phyloP scores from a whole-genome alignment of 1,140 invertebrate species.

The Cotesia typhae region DNA sequence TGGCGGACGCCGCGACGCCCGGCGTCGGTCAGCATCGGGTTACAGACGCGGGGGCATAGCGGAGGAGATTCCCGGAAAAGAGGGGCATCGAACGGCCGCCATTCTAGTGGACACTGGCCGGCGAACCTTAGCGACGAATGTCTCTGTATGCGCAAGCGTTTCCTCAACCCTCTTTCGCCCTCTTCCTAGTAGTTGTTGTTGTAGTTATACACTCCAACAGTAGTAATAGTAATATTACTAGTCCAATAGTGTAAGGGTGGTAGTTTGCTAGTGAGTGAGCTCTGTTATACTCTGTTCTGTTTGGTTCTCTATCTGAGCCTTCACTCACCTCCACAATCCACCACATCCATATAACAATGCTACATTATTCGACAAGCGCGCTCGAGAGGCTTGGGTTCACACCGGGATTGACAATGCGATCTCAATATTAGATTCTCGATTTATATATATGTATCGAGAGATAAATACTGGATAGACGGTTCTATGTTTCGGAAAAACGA shows the following conservation, averaged over 20 bases:
- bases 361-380: slow-evolving; percentile 44
- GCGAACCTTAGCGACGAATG: slow-evolving; percentile 58
- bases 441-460: not conserved
- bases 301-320: not conserved
- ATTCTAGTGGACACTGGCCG: slow-evolving; percentile 62
- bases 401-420: slow-evolving; percentile 43
- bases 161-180: slow-evolving; percentile 30
- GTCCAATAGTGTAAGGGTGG: too few species aligned
- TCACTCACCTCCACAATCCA: slow-evolving; percentile 9
- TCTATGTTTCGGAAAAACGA: too few species aligned
- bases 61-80: slow-evolving; percentile 38
- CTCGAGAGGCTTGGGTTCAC: too few species aligned
- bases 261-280: too few species aligned
- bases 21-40: slow-evolving; percentile 60
- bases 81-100: slow-evolving; percentile 56
- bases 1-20: slow-evolving; percentile 61
- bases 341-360: slow-evolving; percentile 45
- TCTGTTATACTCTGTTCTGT: not conserved
- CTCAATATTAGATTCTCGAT: slow-evolving; percentile 39
- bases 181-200: slow-evolving; percentile 27
- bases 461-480: too few species aligned
- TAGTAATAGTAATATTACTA: slow-evolving; percentile 1
- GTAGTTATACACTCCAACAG: slow-evolving; percentile 10
- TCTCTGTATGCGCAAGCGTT: slow-evolving; percentile 50
- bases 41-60: slow-evolving; percentile 39